phyloP scores from a whole-genome alignment of 2,888 invertebrate species.

The Lepeophtheirus nordmannii region DNA sequence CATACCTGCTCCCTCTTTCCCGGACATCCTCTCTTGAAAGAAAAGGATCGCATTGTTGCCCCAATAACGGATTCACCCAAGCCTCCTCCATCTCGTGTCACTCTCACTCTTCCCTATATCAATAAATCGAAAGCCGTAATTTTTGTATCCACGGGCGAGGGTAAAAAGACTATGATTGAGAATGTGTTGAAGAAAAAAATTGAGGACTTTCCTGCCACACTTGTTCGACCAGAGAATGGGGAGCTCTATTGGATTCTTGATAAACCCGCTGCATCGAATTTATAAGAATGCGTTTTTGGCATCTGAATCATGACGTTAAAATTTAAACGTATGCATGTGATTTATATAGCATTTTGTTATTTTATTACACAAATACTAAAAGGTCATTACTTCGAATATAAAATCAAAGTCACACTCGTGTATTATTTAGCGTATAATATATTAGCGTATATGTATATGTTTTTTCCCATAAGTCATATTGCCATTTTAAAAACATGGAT shows the following conservation, averaged over 20 bases:
- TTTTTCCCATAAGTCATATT: too few relatives aligned
- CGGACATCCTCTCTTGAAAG: slow-evolving; percentile 50
- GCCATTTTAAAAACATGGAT: too few relatives aligned
- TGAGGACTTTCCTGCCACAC: slow-evolving; percentile 56
- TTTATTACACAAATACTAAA: too few relatives aligned
- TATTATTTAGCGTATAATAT: too few relatives aligned
- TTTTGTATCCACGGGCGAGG: slow-evolving; percentile 65
- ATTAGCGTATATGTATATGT: too few relatives aligned
- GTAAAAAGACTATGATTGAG: slow-evolving; percentile 62
- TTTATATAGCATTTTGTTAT: too few relatives aligned
- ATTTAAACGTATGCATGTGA: too few relatives aligned
- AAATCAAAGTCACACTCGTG: too few relatives aligned
- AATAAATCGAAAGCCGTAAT: slow-evolving; percentile 67
- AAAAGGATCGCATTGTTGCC: slow-evolving; percentile 53
- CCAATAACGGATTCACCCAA: slow-evolving; percentile 85
- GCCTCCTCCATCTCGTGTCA: slow-evolving; percentile 76
- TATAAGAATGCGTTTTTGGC: background rate
- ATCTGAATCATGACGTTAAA: too few relatives aligned
- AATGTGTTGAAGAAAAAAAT: slow-evolving; percentile 49
- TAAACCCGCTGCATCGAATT: slow-evolving; percentile 32
- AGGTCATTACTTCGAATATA: too few relatives aligned
- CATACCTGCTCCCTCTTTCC: slow-evolving; percentile 97
- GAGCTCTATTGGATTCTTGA: slow-evolving; percentile 46
- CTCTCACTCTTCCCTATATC: slow-evolving; percentile 74
- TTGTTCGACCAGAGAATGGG: slow-evolving; percentile 54